A percentile compares a stretch with the other conserved stretches of the same genome.
Evolutionary conservation across 2,888 invertebrate genomes (phyloP).

Genomic region (Cephus rjabovi): DNA sequence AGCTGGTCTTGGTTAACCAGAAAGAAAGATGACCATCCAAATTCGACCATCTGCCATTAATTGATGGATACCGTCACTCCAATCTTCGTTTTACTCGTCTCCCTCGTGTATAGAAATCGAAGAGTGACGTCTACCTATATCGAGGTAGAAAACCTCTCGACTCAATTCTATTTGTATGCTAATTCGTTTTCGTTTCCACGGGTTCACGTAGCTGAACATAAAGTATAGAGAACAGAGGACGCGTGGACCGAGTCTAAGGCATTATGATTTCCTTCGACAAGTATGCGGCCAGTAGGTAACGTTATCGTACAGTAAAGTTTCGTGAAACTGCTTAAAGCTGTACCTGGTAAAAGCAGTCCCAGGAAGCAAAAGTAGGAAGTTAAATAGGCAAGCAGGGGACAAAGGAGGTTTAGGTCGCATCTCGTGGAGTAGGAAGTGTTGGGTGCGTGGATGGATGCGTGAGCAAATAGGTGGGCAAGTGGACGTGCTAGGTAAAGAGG

Average conservation of each 20-base stretch:
- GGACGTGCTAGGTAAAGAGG: slow-evolving; percentile 42
- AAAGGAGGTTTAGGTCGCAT: not conserved
- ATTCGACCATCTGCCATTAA: not conserved
- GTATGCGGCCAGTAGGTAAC: not conserved
- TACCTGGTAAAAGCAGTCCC: not conserved
- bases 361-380: not conserved
- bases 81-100: not conserved
- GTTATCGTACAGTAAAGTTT: not conserved
- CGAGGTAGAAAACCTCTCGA: not conserved
- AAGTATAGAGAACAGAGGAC: not conserved
- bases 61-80: not conserved
- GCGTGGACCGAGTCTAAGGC: not conserved
- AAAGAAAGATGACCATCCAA: not conserved
- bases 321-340: not conserved
- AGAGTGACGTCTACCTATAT: not conserved
- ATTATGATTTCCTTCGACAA: not conserved
- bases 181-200: slow-evolving; percentile 1
- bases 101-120: not conserved
- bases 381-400: not conserved
- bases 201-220: not conserved
- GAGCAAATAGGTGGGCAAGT: not conserved
- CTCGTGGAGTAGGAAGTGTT: not conserved
- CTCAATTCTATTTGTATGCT: slow-evolving; percentile 3
- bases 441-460: not conserved
- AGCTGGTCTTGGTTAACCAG: not conserved